Evolutionary conservation across 23 tunicate species (phyloP), one percentile per base, ranked within the genome.

Genomic region (Phallusia fumigata): DNA sequence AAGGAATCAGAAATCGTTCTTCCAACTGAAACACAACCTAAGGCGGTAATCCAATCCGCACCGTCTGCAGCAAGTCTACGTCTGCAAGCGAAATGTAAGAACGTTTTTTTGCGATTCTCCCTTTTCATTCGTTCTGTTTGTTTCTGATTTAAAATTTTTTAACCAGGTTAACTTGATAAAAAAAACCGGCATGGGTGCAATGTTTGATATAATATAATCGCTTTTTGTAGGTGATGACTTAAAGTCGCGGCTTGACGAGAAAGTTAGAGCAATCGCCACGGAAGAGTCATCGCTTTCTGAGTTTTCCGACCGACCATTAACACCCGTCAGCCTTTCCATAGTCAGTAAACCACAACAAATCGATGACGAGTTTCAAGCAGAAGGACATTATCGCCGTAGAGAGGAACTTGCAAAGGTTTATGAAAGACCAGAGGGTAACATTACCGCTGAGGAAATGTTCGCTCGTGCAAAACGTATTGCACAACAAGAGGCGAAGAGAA

Each of bases 261-360:
- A 58, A 24, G 69, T 58, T 24, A 16, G 13, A 24, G 26, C 69
- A 1, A 58, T 24, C 69, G 69, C 69, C 16, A 13, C 8, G 2
- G 69, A 58, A 1, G 26, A 21, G 16, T 58, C 69, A 16, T 58
- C 69, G 16, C 69, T 58, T 6, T 58, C 69, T 22, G 16, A 58
- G 5, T 6, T 21, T 58, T 8, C 16, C 1, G 28, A 58, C 26
- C 26, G 69, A 58, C 15, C 69, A 1, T 6, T 58, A 58, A 13
- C 8, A 58, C 69, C 69, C 28, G 69, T 58, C 69, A 8, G 15
- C 69, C 15, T 58, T 24, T 8, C 69, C 69, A 58, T 58, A 16
- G 69, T 58, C 69, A 58, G 69, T 16, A 58, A 58, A 58, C 69
- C 69, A 24, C 69, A 58, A 21, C 69, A 58, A 58, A 58, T 58